Conservation (phyloP, 2,888 invertebrate species). For the Sisyra terminalis region DNA sequence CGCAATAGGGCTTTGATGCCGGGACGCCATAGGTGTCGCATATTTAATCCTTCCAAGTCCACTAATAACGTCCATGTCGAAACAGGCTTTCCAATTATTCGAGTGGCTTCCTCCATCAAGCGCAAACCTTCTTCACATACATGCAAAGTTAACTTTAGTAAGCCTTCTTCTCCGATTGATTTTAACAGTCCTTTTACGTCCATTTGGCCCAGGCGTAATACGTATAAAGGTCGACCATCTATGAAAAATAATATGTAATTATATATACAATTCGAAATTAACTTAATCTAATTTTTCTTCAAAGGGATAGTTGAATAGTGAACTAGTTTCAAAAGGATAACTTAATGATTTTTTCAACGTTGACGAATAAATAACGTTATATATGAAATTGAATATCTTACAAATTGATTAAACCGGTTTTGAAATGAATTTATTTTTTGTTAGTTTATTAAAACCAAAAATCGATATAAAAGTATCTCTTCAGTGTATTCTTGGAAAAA, state of each 20-base stretch:
- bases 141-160: conserved; percentile 68
- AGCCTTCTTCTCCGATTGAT: conserved; percentile 80
- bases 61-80: conserved; percentile 81
- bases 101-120: conserved; percentile 74
- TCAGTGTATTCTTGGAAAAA: no score
- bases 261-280: not conserved
- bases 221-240: conserved; percentile 81
- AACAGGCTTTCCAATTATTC: conserved; percentile 62
- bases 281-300: not conserved
- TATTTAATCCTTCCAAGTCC: conserved; percentile 85
- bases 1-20: conserved; percentile 60
- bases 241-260: conserved; percentile 15
- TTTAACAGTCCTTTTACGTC: conserved; percentile 91
- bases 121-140: conserved; percentile 84
- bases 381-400: no score
- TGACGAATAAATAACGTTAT: no score
- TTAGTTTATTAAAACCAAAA: no score
- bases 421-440: no score
- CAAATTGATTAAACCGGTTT: no score
- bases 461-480: no score
- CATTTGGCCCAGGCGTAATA: conserved; percentile 81
- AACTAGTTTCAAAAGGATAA: no score
- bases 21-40: conserved; percentile 90
- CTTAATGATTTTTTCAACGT: no score
- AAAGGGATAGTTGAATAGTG: no score